Conservation (phyloP, 2,113 vertebrate species). For the Antechinus flavipes region DNA sequence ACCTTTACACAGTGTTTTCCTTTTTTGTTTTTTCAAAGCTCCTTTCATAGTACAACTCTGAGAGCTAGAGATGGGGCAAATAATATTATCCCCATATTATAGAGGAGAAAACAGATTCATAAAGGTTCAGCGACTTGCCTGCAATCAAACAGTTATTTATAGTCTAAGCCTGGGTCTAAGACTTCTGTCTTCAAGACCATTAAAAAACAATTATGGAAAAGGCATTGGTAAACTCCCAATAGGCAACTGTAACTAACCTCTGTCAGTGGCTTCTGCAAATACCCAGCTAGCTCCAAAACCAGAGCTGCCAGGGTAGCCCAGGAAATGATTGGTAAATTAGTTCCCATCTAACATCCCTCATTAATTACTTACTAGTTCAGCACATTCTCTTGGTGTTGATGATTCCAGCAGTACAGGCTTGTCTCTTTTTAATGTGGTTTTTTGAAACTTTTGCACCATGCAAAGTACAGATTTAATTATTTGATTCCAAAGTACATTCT, state of each 20-base stretch:
- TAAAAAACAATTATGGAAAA: conserved; percentile 44
- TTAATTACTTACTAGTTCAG: conserved; percentile 26
- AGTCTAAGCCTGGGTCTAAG: background rate
- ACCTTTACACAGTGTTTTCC: background rate
- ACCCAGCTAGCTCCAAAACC: background rate
- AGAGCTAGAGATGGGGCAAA: background rate
- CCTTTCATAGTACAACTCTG: background rate
- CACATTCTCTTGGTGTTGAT: background rate
- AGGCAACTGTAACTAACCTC: background rate
- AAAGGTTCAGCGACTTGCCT: background rate
- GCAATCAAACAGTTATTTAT: background rate
- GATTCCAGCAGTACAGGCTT: conserved; percentile 23
- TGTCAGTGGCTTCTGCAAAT: background rate
- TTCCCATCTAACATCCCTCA: background rate
- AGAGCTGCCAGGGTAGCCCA: background rate
- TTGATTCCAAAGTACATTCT: conserved; percentile 39
- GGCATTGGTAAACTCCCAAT: conserved; percentile 13
- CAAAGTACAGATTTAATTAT: conserved; percentile 45
- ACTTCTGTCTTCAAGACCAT: background rate
- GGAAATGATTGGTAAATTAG: background rate
- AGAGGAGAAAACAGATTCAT: background rate
- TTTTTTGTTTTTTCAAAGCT: background rate
- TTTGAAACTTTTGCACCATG: conserved; percentile 32
- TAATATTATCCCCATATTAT: background rate
- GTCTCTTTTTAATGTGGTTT: conserved; percentile 20